Evolutionary conservation across 2,113 vertebrate species (phyloP).

Genomic region (Nyctibius bracteatus): DNA sequence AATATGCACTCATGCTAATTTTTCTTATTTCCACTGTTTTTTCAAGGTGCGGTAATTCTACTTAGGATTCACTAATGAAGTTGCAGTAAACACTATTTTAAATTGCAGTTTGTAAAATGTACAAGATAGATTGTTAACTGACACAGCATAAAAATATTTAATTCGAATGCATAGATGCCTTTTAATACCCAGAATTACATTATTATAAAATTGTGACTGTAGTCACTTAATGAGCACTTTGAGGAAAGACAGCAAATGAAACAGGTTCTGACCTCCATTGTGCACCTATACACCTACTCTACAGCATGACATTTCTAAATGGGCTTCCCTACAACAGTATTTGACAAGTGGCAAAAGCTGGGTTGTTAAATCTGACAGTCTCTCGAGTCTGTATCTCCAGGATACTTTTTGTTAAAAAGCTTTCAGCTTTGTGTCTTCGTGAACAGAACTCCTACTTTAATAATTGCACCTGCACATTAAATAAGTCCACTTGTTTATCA

Average conservation of each 20-base stretch:
- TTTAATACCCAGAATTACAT: neutral
- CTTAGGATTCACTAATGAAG: neutral
- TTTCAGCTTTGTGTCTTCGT: neutral
- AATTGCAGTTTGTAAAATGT: neutral
- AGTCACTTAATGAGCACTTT: neutral
- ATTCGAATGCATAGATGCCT: neutral
- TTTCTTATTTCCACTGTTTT: neutral
- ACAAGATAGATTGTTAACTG: neutral
- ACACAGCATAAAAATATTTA: neutral
- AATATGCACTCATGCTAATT: neutral
- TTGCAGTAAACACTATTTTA: neutral
- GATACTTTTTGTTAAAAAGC: neutral
- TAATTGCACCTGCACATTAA: neutral
- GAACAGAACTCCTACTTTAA: neutral
- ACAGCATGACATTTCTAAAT: neutral
- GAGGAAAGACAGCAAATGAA: neutral
- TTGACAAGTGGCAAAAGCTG: constrained; percentile 31
- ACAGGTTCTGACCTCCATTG: neutral
- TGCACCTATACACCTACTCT: neutral
- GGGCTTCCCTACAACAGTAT: neutral
- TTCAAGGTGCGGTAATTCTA: neutral
- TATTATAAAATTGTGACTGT: neutral
- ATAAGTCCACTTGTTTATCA: neutral
- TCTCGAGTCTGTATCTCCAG: neutral
- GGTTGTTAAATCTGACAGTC: constrained; percentile 8